These are phyloP conservation scores for Poicephalus meyeri DNA, from an alignment of 2,113 vertebrate species.

Conservation along the genomic window DNA sequence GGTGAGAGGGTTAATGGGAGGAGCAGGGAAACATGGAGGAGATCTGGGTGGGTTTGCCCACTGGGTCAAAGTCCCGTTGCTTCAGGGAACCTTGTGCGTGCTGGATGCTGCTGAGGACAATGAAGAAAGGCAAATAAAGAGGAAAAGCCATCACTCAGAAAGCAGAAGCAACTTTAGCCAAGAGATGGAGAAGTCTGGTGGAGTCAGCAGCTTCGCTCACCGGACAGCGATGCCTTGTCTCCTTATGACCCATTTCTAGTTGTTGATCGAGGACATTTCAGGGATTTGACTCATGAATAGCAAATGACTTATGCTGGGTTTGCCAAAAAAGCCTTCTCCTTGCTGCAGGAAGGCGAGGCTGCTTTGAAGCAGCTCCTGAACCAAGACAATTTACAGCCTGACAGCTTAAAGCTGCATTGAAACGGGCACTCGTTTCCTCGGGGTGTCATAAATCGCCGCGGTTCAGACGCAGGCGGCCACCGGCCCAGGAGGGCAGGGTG, in stretches of 20 bases:
- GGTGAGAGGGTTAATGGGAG: background rate
- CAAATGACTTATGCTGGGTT: background rate
- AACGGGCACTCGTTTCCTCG: background rate
- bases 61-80: background rate
- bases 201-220: background rate
- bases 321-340: slow-evolving; percentile 53
- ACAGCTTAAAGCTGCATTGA: slow-evolving; percentile 48
- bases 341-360: slow-evolving; percentile 12
- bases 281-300: slow-evolving; percentile 56
- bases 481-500: background rate
- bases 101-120: background rate
- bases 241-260: slow-evolving; percentile 24
- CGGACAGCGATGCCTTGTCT: slow-evolving; percentile 41
- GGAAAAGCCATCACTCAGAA: background rate
- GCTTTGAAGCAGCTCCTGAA: slow-evolving; percentile 58
- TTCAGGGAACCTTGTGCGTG: background rate
- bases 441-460: background rate
- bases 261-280: slow-evolving; percentile 25
- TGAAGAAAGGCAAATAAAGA: background rate
- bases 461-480: background rate
- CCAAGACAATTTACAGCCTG: slow-evolving; percentile 61
- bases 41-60: background rate
- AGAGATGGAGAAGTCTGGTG: background rate
- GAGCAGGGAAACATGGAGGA: background rate
- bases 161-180: background rate